phyloP scores from a whole-genome alignment of 2,888 invertebrate species.

The Acanthopleura granulata region DNA sequence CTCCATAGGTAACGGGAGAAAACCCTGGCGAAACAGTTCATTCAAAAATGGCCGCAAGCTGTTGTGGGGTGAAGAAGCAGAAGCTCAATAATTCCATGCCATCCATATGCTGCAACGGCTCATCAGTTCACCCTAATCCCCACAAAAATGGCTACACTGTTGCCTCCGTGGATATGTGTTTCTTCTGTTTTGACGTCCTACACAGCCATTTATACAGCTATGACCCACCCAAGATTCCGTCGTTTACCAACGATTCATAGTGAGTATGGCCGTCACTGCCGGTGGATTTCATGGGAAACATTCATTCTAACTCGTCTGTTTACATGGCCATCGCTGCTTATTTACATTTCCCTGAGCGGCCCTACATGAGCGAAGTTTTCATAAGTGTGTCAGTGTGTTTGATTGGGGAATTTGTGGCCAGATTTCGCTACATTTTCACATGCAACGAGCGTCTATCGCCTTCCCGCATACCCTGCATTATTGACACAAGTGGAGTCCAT shows the following conservation, averaged over 20 bases:
- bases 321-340: too few species aligned
- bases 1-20: neutral
- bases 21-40: neutral
- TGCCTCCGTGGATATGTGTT: constrained; percentile 86
- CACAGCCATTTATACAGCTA: constrained; percentile 93
- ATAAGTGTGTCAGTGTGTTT: too few species aligned
- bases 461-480: too few species aligned
- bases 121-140: constrained; percentile 63
- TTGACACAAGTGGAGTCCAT: too few species aligned
- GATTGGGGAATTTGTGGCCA: too few species aligned
- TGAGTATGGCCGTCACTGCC: constrained; percentile 75
- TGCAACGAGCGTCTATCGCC: too few species aligned
- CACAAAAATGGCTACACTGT: constrained; percentile 63
- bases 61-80: constrained; percentile 93
- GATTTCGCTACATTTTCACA: too few species aligned
- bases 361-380: too few species aligned
- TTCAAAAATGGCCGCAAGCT: constrained; percentile 84
- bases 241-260: constrained; percentile 95
- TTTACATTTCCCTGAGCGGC: too few species aligned
- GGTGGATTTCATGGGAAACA: too few species aligned
- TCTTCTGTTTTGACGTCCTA: constrained; percentile 99
- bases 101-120: constrained; percentile 69
- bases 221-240: constrained; percentile 88
- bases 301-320: too few species aligned
- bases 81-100: constrained; percentile 79